These are phyloP conservation scores for Centrocercus urophasianus DNA, from an alignment of 2,113 vertebrate genomes.

Conservation along the genomic window DNA sequence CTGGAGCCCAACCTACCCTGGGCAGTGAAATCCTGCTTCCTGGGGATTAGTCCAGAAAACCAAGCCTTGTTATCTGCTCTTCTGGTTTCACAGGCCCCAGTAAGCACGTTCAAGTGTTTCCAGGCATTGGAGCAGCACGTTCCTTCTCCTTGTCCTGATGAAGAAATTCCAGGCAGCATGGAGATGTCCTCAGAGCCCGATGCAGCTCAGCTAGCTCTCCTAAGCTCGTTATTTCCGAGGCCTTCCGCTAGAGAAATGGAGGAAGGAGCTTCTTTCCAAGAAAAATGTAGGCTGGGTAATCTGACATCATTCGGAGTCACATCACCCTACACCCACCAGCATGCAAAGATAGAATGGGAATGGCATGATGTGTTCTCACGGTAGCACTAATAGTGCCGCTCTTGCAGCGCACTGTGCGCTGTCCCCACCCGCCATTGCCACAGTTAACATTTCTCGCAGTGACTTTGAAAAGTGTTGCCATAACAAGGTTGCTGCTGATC, in stretches of 20 bases:
- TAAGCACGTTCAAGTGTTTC: not conserved
- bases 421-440: conserved; percentile 16
- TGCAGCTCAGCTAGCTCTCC: conserved; percentile 46
- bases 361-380: conserved; percentile 60
- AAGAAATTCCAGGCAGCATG: not conserved
- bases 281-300: conserved; percentile 70
- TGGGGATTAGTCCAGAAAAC: conserved; percentile 10
- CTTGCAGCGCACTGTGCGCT: conserved; percentile 23
- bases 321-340: conserved; percentile 62
- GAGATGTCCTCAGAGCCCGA: conserved; percentile 8
- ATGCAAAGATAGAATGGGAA: conserved; percentile 70
- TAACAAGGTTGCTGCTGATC: conserved; percentile 58
- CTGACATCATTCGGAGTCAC: conserved; percentile 69
- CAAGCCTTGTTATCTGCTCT: not conserved
- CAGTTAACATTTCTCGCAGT: conserved; percentile 41
- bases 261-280: conserved; percentile 71
- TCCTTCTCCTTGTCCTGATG: not conserved
- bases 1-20: not conserved
- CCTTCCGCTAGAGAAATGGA: conserved; percentile 23
- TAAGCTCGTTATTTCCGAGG: not conserved
- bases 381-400: conserved; percentile 54
- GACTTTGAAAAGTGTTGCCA: conserved; percentile 63
- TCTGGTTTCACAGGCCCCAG: not conserved
- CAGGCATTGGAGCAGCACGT: not conserved
- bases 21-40: conserved; percentile 19